phyloP scores from a whole-genome alignment of 2,113 vertebrate species.

The Brienomyrus brachyistius region DNA sequence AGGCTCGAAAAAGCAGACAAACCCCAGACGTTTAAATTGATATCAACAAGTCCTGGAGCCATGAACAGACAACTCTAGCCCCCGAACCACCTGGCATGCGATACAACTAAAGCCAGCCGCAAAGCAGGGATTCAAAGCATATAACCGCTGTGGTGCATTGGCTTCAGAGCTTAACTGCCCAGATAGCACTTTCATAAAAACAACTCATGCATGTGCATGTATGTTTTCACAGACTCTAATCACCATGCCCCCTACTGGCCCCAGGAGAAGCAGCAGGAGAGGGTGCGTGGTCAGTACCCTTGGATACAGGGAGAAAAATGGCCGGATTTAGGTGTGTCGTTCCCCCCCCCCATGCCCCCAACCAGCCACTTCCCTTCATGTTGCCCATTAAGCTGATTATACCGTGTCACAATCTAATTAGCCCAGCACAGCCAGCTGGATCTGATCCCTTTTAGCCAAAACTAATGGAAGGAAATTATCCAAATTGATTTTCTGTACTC shows the following conservation, averaged over 20 bases:
- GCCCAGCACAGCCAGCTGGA: slow-evolving; percentile 27
- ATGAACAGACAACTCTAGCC: not conserved
- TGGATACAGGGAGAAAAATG: not conserved
- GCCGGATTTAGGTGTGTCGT: not conserved
- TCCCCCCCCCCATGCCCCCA: not conserved
- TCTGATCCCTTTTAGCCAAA: slow-evolving; percentile 33
- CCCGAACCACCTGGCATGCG: not conserved
- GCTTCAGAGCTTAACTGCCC: not conserved
- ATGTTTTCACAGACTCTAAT: not conserved
- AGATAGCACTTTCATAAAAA: not conserved
- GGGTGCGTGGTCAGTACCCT: not conserved
- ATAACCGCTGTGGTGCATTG: not conserved
- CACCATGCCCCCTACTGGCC: not conserved
- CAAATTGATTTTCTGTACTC: slow-evolving; percentile 26
- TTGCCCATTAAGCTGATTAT: slow-evolving; percentile 32
- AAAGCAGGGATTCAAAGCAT: not conserved
- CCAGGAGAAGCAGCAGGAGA: not conserved
- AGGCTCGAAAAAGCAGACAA: not conserved
- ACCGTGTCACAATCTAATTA: slow-evolving; percentile 38
- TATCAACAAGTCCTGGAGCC: not conserved
- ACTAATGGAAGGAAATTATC: slow-evolving; percentile 32
- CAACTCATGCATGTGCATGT: not conserved
- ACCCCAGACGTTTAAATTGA: not conserved
- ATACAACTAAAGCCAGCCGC: not conserved
- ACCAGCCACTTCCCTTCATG: slow-evolving; percentile 21